Evolutionary conservation across 2,888 invertebrate species (phyloP).

Genomic region (Epinotia brunnichana): DNA sequence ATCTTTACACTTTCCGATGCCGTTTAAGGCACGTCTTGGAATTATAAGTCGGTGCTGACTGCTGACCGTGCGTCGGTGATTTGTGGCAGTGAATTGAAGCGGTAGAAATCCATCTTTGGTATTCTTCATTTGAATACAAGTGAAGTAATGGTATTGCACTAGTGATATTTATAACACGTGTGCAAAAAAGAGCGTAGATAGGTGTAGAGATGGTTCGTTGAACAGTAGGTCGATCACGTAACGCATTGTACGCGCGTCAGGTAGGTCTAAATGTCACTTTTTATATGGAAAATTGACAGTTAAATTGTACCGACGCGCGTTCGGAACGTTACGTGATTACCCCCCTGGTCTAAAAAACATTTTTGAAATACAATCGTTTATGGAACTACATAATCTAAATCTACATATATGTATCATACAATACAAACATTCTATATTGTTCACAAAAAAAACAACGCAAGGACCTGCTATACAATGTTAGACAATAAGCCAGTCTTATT

Average conservation of each 20-base stretch:
- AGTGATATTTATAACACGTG: background rate
- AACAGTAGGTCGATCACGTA: too few relatives aligned
- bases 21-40: slow-evolving; percentile 49
- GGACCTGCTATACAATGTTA: too few relatives aligned
- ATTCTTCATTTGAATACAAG: background rate
- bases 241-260: too few relatives aligned
- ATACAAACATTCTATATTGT: too few relatives aligned
- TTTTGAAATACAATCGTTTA: background rate
- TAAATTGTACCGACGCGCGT: too few relatives aligned
- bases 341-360: background rate
- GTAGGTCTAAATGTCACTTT: too few relatives aligned
- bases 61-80: background rate
- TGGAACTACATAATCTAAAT: too few relatives aligned
- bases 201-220: background rate
- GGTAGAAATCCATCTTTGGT: background rate
- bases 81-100: slow-evolving; percentile 6
- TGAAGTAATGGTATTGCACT: background rate
- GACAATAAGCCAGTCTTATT: too few relatives aligned
- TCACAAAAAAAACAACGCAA: too few relatives aligned
- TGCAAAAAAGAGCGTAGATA: background rate
- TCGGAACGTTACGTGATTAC: too few relatives aligned
- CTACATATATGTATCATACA: too few relatives aligned
- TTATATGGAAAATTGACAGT: too few relatives aligned
- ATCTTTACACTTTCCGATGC: slow-evolving; percentile 53
- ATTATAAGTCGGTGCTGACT: slow-evolving; percentile 15